Evolutionary conservation across 2,113 vertebrate genomes (phyloP).

Genomic region (Phaethon lepturus): DNA sequence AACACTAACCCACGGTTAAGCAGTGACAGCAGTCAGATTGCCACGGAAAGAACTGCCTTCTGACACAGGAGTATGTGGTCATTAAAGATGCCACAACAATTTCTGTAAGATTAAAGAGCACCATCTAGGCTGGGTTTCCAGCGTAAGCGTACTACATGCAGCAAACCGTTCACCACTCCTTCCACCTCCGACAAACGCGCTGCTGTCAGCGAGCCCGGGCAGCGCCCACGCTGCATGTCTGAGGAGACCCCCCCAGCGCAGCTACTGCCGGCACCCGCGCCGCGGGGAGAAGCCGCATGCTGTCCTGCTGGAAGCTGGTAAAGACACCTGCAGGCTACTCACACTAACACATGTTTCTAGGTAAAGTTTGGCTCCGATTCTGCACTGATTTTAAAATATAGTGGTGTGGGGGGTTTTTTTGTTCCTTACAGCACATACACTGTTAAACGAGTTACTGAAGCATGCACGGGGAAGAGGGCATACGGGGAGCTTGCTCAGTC

Average conservation of each 20-base stretch:
- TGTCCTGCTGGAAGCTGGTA: neutral
- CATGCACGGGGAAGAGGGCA: no score
- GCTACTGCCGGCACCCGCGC: neutral
- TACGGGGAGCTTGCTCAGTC: accelerated
- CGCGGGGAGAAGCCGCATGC: neutral
- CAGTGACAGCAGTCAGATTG: neutral
- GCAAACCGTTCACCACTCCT: neutral
- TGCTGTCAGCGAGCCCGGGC: neutral
- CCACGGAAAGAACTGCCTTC: neutral
- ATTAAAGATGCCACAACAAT: neutral
- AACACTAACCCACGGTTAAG: neutral
- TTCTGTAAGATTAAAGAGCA: neutral
- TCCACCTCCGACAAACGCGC: accelerated
- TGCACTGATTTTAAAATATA: neutral
- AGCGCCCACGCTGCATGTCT: neutral
- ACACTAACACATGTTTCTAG: neutral
- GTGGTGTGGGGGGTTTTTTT: accelerated
- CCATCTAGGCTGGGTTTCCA: neutral
- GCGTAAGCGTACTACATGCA: neutral
- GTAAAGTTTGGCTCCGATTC: neutral
- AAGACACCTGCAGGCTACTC: neutral
- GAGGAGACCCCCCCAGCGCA: neutral
- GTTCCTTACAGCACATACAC: neutral
- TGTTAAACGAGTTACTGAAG: neutral
- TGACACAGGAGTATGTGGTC: neutral